These are phyloP conservation scores for Heliconius hermathena DNA, from an alignment of 1,140 invertebrate genomes.

Conservation along the genomic window DNA sequence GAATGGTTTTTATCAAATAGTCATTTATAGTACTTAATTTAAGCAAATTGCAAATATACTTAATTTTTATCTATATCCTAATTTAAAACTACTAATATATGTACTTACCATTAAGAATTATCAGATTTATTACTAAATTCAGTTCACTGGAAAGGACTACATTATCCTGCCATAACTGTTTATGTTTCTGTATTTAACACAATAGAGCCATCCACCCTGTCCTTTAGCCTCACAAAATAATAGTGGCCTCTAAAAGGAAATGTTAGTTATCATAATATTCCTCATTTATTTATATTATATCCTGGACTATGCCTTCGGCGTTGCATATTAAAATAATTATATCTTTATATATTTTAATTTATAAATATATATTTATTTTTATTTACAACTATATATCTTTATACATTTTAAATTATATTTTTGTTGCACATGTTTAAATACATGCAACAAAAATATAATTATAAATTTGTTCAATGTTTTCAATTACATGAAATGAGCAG, in stretches of 20 bases:
- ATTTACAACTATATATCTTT: too few relatives aligned
- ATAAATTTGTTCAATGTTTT: neutral
- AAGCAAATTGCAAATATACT: too few relatives aligned
- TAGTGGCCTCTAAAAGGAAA: constrained; percentile 26
- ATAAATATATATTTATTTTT: too few relatives aligned
- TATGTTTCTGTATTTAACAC: constrained; percentile 50
- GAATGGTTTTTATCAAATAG: too few relatives aligned
- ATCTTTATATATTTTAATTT: too few relatives aligned
- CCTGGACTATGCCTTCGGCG: neutral
- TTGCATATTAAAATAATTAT: neutral
- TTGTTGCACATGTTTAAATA: too few relatives aligned
- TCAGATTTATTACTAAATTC: neutral
- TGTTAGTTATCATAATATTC: constrained; percentile 15
- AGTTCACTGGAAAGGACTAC: neutral
- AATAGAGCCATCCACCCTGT: constrained; percentile 56
- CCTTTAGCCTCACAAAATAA: constrained; percentile 36
- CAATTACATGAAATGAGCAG: neutral
- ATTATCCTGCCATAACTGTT: constrained; percentile 12
- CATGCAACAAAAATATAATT: too few relatives aligned
- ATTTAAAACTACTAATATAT: too few relatives aligned
- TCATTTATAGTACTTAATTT: too few relatives aligned
- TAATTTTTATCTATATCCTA: too few relatives aligned
- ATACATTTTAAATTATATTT: too few relatives aligned
- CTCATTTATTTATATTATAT: constrained; percentile 17
- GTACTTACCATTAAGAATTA: neutral